A percentile compares a stretch with the other conserved stretches of the same genome.
These are phyloP conservation scores for Eulemur mongoz DNA, from an alignment of 2,797 vertebrate species.

Conservation along the genomic window DNA sequence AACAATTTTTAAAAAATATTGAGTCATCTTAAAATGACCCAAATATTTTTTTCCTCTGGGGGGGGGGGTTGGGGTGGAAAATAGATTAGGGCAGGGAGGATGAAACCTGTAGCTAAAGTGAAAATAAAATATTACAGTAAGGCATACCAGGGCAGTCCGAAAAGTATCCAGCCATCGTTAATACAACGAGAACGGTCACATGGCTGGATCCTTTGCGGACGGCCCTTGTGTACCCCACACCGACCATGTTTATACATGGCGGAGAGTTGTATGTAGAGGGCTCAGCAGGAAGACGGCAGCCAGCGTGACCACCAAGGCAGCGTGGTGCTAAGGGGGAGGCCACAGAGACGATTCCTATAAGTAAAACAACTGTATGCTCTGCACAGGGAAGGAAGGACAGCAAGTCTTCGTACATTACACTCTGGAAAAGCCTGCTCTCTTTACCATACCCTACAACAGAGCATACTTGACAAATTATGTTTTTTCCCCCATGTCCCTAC, in stretches of 20 bases:
- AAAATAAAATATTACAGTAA: background rate
- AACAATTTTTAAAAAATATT: background rate
- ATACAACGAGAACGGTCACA: no score
- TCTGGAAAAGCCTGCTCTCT: background rate
- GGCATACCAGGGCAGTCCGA: background rate
- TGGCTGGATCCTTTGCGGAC: no score
- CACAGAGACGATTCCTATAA: background rate
- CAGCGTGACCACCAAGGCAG: background rate
- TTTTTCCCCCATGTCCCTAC: background rate
- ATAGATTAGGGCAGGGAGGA: background rate
- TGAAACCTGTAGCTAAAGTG: background rate
- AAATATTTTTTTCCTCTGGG: background rate
- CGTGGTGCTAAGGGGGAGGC: background rate
- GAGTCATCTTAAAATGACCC: conserved; percentile 12
- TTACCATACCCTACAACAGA: background rate
- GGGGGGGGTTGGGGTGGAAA: accelerated
- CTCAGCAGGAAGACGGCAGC: background rate
- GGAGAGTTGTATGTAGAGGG: background rate
- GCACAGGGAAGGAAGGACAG: background rate
- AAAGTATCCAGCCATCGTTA: no score
- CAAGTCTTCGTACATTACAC: background rate
- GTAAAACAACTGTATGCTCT: background rate
- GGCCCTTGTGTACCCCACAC: background rate
- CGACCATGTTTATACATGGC: background rate
- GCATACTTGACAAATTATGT: background rate